Base-by-base conservation (phyloP, 1,140 invertebrate genomes). In the Drosophila littoralis region DNA sequence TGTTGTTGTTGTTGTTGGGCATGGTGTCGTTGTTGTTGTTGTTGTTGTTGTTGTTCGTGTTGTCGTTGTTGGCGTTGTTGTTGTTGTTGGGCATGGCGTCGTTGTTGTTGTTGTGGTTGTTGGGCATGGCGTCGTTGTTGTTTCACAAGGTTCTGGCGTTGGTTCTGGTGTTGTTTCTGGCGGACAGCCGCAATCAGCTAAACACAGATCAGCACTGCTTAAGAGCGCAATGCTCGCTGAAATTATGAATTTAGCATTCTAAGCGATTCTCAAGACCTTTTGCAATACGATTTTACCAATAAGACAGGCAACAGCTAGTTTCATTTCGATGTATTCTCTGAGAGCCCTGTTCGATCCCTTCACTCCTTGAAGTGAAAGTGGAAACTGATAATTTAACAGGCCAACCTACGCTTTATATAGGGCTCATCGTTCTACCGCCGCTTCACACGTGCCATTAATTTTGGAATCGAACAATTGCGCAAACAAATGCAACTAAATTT, bases 391-490 rank as follows among this genome's bases (percentile, higher is more conserved):
- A 28, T 28, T 28, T 28, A 28, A 28, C 22, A 28, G 1, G 1
- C 2, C 12, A 6, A 46, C 4, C 36, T 15, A 9, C 17, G 10
- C 9, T 1, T 46, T 70, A 46, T 70, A 70, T 64, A 70, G 67
- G 38, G 45, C 13, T 15, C 7, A 1, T 15, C 6, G 15, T 2
- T 10, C 33, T 28, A 35, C 8, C 4, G 1, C 13, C 35, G 22
- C 6, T 35, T 10, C 7, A 15, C 50, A 54, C 67, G 50, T 45
- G 59, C 22, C 35, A 40, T 55, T 35, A 6, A 54, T 38, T 60
- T 38, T 42, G 6, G 10, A 6, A 45, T 43, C 36, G 48, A 50
- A 57, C 68, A 71, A 71, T 63, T 71, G 68, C 35, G 68, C 40
- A 63, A 63, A 54, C 51, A 68, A 59, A 68, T 52, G 1, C 15